Base-by-base conservation (phyloP, 2,113 vertebrate genomes). In the Myotis brandtii region DNA sequence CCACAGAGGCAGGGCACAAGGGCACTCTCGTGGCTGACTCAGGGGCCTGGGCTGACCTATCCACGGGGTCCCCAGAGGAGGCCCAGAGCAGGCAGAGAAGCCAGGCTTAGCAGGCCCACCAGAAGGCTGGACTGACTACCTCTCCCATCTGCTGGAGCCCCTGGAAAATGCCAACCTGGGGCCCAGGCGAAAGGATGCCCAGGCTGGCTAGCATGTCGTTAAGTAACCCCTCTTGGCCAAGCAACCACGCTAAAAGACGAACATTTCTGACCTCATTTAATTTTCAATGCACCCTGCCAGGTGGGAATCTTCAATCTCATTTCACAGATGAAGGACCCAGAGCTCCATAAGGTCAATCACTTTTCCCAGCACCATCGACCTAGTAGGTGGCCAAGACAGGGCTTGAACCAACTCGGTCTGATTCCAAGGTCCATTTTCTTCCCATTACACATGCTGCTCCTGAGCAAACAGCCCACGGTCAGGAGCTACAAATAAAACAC, bases 401-500 rank as follows among this genome's bases (percentile, higher is more conserved):
- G 67, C 70, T 50, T 73, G 79, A 72, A 93, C 52, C n/a, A 48
- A 67, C 70, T 66, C 23, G 34, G 76, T 32, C 59, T 75, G 69
- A 46, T 56, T 67, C 83, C 64, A 46, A 80, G 81, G 56, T 64
- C 79, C 75, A 20, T 37, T 27, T 56, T 90, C 80, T 91, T 94
- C 75, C 77, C 85, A 21, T 7, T 34, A 73, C 46, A 84, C 52
- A 86, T 0, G 6, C n/a, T n/a, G 75, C 43, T 46, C 56, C 54
- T 17, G 56, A 43, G 70, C 83, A 76, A 69, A 81, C 30, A 75
- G 85, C 64, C 66, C 37, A 37, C 56, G 5, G 64, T 37, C 90
- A 87, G 67, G 75, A 72, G 75, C 66, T 67, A 30, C 80, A 92
- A 34, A 95, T 70, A 54, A 86, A 89, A 89, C 73, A 34, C 89